phyloP scores from a whole-genome alignment of 37 sponge, comb jelly and placozoan genomes.

The Tethya wilhelma region DNA sequence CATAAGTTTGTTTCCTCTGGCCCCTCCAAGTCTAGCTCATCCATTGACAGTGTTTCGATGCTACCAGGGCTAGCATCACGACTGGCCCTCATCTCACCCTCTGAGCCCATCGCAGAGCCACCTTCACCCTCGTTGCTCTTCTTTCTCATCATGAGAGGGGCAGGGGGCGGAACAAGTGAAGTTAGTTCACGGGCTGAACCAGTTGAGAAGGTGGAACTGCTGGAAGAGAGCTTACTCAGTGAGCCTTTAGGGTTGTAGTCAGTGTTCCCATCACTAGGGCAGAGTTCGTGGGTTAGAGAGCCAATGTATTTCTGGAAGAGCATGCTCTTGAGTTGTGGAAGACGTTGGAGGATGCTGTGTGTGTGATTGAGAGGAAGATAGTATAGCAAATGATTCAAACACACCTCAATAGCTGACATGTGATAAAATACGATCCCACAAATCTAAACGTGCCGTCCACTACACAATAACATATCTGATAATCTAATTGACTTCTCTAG shows the following conservation, averaged over 20 bases:
- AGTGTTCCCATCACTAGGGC: conserved; percentile 10
- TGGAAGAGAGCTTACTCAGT: conserved; percentile 3
- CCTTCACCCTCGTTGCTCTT: too few relatives aligned
- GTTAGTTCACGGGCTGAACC: not conserved
- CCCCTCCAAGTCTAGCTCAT: conserved; percentile 4
- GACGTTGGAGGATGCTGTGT: conserved; percentile 8
- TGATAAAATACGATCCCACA: too few relatives aligned
- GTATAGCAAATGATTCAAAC: not conserved
- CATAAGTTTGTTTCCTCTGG: not conserved
- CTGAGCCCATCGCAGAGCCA: not conserved
- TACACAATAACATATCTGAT: too few relatives aligned
- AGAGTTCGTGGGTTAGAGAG: conserved; percentile 28
- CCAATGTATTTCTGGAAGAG: conserved; percentile 52
- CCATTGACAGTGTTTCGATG: conserved; percentile 18
- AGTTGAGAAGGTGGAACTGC: not conserved
- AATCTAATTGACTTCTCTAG: not conserved
- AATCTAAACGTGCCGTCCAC: too few relatives aligned
- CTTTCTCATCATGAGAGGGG: not conserved
- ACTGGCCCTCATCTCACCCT: not conserved
- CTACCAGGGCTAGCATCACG: conserved; percentile 4
- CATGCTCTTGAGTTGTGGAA: conserved; percentile 39
- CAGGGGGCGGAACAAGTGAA: not conserved
- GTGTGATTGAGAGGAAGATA: not conserved
- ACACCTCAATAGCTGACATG: not conserved
- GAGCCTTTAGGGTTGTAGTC: not conserved